phyloP scores from a whole-genome alignment of 2,797 vertebrate genomes.

The Lagodon rhomboides region DNA sequence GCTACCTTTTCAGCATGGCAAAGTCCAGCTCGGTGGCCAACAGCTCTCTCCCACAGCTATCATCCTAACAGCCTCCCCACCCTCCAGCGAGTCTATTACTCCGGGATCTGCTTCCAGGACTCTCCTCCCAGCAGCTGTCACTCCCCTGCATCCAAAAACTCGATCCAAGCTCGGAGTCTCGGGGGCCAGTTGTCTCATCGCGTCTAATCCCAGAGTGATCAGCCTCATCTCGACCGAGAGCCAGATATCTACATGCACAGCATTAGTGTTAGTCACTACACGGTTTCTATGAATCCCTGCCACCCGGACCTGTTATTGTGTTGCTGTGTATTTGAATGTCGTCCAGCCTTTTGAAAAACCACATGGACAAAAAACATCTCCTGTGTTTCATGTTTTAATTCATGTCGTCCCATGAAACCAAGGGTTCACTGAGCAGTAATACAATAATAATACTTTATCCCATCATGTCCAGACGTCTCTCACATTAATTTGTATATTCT shows the following conservation, averaged over 20 bases:
- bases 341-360: not conserved
- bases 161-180: slow-evolving; percentile 34
- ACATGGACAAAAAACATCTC: slow-evolving; percentile 6
- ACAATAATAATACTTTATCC: no score
- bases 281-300: slow-evolving; percentile 19
- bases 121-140: slow-evolving; percentile 72
- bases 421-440: not conserved
- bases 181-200: slow-evolving; percentile 52
- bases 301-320: slow-evolving; percentile 3
- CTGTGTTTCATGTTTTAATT: slow-evolving; percentile 2
- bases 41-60: slow-evolving; percentile 5
- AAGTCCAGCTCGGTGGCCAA: slow-evolving; percentile 6
- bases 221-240: slow-evolving; percentile 17
- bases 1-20: not conserved
- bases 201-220: slow-evolving; percentile 30
- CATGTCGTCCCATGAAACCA: not conserved
- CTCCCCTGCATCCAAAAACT: slow-evolving; percentile 39
- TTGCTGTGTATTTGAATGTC: slow-evolving; percentile 20
- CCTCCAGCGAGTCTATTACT: slow-evolving; percentile 46
- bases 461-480: not conserved
- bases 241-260: slow-evolving; percentile 39
- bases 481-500: not conserved
- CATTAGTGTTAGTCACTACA: slow-evolving; percentile 11
- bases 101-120: slow-evolving; percentile 53
- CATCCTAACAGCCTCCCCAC: slow-evolving; percentile 33